A percentile compares a stretch with the other conserved stretches of the same genome.
Evolutionary conservation across 2,888 invertebrate species (phyloP).

Genomic region (Lycia hirtaria): DNA sequence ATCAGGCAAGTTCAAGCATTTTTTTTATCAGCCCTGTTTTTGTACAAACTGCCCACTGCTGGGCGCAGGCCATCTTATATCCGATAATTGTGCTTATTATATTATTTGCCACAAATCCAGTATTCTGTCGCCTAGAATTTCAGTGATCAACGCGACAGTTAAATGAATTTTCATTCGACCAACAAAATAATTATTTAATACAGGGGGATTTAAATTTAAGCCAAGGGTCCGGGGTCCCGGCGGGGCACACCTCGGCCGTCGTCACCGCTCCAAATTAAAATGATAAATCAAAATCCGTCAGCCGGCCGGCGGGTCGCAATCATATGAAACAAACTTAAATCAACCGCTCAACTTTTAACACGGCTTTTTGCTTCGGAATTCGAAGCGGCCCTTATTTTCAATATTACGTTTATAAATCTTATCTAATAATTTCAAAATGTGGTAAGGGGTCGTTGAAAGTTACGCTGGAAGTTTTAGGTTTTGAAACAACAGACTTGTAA

Average conservation of each 20-base stretch:
- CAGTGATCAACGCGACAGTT: constrained; percentile 20
- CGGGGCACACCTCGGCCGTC: constrained; percentile 67
- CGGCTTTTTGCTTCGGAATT: constrained; percentile 16
- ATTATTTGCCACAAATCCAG: too few relatives aligned
- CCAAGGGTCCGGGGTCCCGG: constrained; percentile 61
- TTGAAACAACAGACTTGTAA: too few relatives aligned
- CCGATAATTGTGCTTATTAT: too few relatives aligned
- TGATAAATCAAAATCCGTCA: constrained; percentile 82
- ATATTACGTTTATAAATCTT: constrained; percentile 10
- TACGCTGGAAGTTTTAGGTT: neutral
- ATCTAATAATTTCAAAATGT: constrained; percentile 3
- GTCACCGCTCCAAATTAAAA: constrained; percentile 80
- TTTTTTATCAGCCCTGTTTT: too few relatives aligned
- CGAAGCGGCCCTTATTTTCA: constrained; percentile 17
- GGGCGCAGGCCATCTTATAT: too few relatives aligned
- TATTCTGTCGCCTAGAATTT: neutral
- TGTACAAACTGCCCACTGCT: too few relatives aligned
- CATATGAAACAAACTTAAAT: constrained; percentile 39
- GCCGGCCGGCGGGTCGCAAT: constrained; percentile 53
- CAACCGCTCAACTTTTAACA: constrained; percentile 37
- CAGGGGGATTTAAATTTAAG: constrained; percentile 70
- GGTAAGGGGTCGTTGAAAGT: neutral
- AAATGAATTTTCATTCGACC: constrained; percentile 57
- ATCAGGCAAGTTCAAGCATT: too few relatives aligned
- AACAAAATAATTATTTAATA: constrained; percentile 70